phyloP scores from a whole-genome alignment of 92 coral and sea anemone species.

The Umimayanthus kanabou region DNA sequence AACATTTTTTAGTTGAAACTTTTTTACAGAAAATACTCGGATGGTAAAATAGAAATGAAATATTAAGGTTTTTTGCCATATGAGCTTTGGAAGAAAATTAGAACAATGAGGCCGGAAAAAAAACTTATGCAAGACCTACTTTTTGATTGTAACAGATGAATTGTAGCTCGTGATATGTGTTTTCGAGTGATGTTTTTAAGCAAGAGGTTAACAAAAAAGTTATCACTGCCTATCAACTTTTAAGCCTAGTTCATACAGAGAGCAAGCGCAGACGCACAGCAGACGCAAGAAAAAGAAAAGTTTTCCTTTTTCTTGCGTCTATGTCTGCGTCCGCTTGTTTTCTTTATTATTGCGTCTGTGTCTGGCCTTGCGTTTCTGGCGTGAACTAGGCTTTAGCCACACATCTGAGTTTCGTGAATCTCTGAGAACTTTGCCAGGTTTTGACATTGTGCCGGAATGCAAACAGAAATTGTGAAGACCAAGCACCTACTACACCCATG shows the following conservation, averaged over 20 bases:
- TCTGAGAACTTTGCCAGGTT: neutral
- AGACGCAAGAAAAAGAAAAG: no score
- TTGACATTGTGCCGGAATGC: neutral
- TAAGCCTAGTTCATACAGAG: no score
- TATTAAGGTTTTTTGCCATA: neutral
- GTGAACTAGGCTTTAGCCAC: neutral
- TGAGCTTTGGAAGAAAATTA: neutral
- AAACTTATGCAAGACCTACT: neutral
- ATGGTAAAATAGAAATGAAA: neutral
- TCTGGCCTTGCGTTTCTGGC: no score
- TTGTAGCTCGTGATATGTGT: neutral
- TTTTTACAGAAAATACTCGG: neutral
- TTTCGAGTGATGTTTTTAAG: no score
- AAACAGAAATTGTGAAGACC: neutral
- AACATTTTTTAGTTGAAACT: constrained; percentile 4
- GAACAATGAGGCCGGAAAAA: neutral
- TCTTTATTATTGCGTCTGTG: no score
- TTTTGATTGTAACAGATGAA: neutral
- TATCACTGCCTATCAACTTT: no score
- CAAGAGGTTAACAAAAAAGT: no score
- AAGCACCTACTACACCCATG: neutral
- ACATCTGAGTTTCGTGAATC: neutral
- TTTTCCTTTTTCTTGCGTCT: no score
- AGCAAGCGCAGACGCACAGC: no score
- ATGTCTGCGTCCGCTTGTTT: no score